Evolutionary conservation across 2,113 vertebrate genomes (phyloP), one percentile per base, ranked within the genome.

Genomic region (Lucifuga dentata): DNA sequence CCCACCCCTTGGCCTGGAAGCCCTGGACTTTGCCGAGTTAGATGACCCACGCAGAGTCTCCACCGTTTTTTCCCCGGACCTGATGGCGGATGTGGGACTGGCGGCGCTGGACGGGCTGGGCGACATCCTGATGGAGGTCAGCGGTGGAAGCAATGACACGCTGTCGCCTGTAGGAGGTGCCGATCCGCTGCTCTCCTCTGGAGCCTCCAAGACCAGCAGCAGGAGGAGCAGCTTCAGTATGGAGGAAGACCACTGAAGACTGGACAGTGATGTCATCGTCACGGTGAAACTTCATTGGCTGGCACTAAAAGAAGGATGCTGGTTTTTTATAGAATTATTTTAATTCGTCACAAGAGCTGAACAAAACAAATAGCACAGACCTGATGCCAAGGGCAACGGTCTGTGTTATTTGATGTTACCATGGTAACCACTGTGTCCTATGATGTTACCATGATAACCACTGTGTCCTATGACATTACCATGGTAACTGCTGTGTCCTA

Each of bases 201-300:
- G 92, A 5, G 93, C 93, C 11, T 97, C 95, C 1, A 96, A 94
- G 83, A 90, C 90, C 64, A 95, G 94, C 91, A 96, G 95, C 80
- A 82, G 90, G 40, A 89, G 93, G 50, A 94, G 94, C 90, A 96
- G 94, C 85, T 94, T 94, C 82, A 95, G 94, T 87, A 95, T 95
- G 94, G 95, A 96, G 76, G 93, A 96, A n/a, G 95, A 95, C 63
- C 62, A 83, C 57, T 87, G 82, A 89, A 53, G 75, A 40, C 5
- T 5, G 15, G 38, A 40, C 15, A 0, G 13, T 40, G 38, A 40
- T n/a, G 12, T n/a, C 38, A 40, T 40, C 12, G 15, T 43, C 16
- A 57, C 7, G 19, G 26, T 8, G 17, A 8, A 6, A 23, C 8
- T 6, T 19, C n/a, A 46, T 46, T 11, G 17, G 44, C 11, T 8